A percentile compares a stretch with the other conserved stretches of the same genome.
Conservation (phyloP, 2,797 vertebrate genomes). For the Lepidocolaptes lacrymiger region DNA sequence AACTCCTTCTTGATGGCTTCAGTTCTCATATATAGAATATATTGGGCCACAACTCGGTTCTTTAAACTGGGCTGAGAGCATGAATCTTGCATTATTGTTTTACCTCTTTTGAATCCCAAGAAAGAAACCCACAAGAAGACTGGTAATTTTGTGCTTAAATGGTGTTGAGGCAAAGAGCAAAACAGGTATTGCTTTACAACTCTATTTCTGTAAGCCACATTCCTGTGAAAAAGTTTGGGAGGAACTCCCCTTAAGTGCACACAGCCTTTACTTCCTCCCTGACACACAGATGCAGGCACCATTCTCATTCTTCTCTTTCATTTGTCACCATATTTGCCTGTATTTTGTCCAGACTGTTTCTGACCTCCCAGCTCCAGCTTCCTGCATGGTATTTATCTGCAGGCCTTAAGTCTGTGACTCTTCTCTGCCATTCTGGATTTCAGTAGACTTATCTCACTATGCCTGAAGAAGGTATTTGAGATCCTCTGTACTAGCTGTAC, state of each 20-base stretch:
- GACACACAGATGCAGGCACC: neutral
- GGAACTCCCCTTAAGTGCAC: rapidly evolving
- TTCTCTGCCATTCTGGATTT: neutral
- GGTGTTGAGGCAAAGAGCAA: neutral
- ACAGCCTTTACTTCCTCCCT: neutral
- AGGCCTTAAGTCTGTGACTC: neutral
- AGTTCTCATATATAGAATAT: neutral
- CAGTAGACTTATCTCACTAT: neutral
- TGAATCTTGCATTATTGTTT: neutral
- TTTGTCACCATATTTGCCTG: neutral
- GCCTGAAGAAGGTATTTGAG: neutral
- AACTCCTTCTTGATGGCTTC: neutral
- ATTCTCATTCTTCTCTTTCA: neutral
- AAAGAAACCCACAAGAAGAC: neutral
- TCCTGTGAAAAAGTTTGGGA: neutral
- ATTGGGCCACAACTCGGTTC: neutral
- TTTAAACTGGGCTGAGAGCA: neutral
- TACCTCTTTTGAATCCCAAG: neutral
- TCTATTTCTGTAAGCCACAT: neutral
- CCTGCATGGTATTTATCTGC: neutral
- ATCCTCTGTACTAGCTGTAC: neutral
- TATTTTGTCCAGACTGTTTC: neutral
- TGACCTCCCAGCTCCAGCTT: neutral
- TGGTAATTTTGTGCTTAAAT: neutral
- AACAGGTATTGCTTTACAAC: neutral